Evolutionary conservation across 1,140 invertebrate genomes (phyloP).

Genomic region (Drusus annulatus): DNA sequence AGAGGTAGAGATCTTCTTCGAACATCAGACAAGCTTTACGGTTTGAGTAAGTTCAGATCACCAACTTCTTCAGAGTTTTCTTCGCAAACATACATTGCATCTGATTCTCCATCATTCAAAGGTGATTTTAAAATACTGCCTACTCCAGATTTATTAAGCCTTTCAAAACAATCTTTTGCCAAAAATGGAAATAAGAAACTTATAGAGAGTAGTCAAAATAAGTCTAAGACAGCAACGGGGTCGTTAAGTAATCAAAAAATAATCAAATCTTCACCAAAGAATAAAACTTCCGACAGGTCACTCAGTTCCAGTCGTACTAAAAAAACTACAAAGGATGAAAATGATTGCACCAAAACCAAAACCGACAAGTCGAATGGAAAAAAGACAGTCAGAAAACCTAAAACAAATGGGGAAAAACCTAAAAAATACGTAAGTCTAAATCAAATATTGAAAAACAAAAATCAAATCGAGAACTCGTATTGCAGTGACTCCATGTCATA

Average conservation of each 20-base stretch:
- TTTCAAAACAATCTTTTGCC: neutral
- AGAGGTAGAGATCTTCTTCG: slow-evolving; percentile 68
- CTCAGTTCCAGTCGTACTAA: neutral
- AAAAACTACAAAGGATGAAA: slow-evolving; percentile 31
- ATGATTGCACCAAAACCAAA: slow-evolving; percentile 26
- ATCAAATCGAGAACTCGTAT: slow-evolving; percentile 5
- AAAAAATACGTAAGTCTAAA: slow-evolving; percentile 39
- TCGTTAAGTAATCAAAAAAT: slow-evolving; percentile 10
- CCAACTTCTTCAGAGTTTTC: slow-evolving; percentile 47
- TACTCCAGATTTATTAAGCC: neutral
- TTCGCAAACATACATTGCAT: slow-evolving; percentile 46
- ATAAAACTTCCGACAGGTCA: slow-evolving; percentile 1
- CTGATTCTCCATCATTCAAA: slow-evolving; percentile 12
- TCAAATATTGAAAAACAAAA: slow-evolving; percentile 35
- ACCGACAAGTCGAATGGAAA: slow-evolving; percentile 39
- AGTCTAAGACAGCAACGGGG: neutral
- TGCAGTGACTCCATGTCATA: slow-evolving; percentile 24
- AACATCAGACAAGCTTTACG: slow-evolving; percentile 55
- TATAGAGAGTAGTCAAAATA: neutral
- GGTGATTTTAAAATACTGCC: neutral
- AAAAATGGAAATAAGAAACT: slow-evolving; percentile 1
- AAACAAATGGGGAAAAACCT: slow-evolving; percentile 23
- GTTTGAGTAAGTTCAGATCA: slow-evolving; percentile 37
- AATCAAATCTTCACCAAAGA: neutral
- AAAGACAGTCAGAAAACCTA: slow-evolving; percentile 31